Evolutionary conservation across 2,888 invertebrate species (phyloP).

Genomic region (Pherbina coryleti): DNA sequence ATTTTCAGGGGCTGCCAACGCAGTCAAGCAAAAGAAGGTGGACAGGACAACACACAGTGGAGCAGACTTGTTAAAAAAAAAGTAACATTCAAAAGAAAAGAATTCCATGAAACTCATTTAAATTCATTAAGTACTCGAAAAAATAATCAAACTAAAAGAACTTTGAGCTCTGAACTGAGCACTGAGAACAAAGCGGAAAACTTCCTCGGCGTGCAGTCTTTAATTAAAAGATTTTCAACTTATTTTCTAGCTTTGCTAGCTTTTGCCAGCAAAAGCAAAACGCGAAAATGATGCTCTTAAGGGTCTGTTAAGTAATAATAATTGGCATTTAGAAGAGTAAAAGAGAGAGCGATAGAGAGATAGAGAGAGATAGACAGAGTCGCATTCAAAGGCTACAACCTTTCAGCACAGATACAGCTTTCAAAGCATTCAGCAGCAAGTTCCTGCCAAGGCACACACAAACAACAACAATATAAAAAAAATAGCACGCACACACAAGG

Average conservation of each 20-base stretch:
- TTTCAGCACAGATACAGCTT: background rate
- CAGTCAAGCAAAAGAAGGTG: background rate
- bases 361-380: no score
- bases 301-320: slow-evolving; percentile 61
- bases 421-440: background rate
- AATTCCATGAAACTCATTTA: slow-evolving; percentile 43
- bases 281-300: slow-evolving; percentile 53
- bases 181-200: background rate
- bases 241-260: background rate
- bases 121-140: slow-evolving; percentile 44
- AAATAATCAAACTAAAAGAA: background rate
- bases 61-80: background rate
- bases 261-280: background rate
- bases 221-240: slow-evolving; percentile 16
- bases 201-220: background rate
- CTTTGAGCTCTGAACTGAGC: slow-evolving; percentile 1
- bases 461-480: background rate
- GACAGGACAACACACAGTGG: background rate
- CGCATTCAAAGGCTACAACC: background rate
- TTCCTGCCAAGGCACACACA: background rate
- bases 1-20: slow-evolving; percentile 49
- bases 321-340: slow-evolving; percentile 59
- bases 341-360: no score
- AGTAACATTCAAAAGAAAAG: background rate
- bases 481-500: background rate